phyloP scores from a whole-genome alignment of 2,797 vertebrate genomes.

The Petrocephalus schoutedeni region DNA sequence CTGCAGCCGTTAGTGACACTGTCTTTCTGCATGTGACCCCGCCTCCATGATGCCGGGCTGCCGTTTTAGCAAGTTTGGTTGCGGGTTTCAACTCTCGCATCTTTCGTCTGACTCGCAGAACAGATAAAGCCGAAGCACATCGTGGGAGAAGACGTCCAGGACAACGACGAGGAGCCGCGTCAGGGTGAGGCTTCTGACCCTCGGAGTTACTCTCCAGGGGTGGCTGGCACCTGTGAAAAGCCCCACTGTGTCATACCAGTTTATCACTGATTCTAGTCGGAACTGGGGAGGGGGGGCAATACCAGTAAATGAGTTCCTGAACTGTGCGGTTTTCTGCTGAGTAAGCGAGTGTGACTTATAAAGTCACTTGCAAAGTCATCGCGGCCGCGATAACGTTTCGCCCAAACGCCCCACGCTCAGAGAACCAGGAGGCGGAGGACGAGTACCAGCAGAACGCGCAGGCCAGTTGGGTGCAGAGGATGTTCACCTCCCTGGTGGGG shows the following conservation, averaged over 20 bases:
- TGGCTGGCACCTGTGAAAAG: not conserved
- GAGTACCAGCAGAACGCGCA: constrained; percentile 70
- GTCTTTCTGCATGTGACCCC: not conserved
- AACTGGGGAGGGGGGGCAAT: not conserved
- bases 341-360: not conserved
- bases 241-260: not conserved
- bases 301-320: not conserved
- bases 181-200: constrained; percentile 56
- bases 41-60: not conserved
- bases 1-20: not conserved
- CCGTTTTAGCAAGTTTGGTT: not conserved
- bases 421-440: constrained; percentile 63
- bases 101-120: constrained; percentile 50
- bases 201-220: not conserved
- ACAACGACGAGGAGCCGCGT: constrained; percentile 70
- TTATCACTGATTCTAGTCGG: not conserved
- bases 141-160: constrained; percentile 66
- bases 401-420: constrained; percentile 39
- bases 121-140: constrained; percentile 68
- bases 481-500: constrained; percentile 84
- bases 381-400: not conserved
- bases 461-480: constrained; percentile 89
- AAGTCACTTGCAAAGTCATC: not conserved
- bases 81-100: not conserved
- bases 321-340: not conserved